Conservation (phyloP, 2,113 vertebrate species). For the Carettochelys insculpta region DNA sequence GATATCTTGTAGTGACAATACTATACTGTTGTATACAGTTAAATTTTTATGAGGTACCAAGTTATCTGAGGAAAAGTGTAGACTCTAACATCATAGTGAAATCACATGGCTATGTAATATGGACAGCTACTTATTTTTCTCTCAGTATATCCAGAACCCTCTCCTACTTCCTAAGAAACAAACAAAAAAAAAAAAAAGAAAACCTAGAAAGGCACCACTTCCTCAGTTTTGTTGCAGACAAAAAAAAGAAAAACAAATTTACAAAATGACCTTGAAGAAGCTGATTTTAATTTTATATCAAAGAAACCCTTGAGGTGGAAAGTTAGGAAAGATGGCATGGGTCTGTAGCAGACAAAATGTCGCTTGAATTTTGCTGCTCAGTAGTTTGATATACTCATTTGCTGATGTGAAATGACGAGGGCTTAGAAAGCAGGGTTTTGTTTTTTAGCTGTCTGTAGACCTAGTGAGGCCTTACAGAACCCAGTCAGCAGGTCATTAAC, state of each 20-base stretch:
- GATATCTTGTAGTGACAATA: not conserved
- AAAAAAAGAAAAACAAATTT: too few relatives aligned
- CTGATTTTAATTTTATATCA: constrained; percentile 81
- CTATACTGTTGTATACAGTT: not conserved
- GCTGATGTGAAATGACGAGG: constrained; percentile 85
- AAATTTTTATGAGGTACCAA: not conserved
- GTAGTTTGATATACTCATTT: constrained; percentile 86
- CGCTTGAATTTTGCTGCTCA: constrained; percentile 83
- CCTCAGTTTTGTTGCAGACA: constrained; percentile 36
- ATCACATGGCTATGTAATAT: not conserved
- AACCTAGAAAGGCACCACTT: not conserved
- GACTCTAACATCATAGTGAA: not conserved
- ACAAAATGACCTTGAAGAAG: not conserved
- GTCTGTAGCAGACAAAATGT: constrained; percentile 80
- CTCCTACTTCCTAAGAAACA: not conserved
- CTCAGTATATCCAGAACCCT: not conserved
- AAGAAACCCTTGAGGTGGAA: constrained; percentile 83
- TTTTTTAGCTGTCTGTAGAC: constrained; percentile 83
- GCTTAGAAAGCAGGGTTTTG: constrained; percentile 86
- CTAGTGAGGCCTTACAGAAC: constrained; percentile 81
- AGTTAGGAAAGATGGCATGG: constrained; percentile 75
- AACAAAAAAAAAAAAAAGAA: not conserved
- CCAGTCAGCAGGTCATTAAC: constrained; percentile 92
- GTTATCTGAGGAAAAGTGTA: not conserved
- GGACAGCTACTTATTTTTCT: constrained; percentile 22